These are phyloP conservation scores for Thinocorus orbignyianus DNA, from an alignment of 2,113 vertebrate species.

Conservation along the genomic window DNA sequence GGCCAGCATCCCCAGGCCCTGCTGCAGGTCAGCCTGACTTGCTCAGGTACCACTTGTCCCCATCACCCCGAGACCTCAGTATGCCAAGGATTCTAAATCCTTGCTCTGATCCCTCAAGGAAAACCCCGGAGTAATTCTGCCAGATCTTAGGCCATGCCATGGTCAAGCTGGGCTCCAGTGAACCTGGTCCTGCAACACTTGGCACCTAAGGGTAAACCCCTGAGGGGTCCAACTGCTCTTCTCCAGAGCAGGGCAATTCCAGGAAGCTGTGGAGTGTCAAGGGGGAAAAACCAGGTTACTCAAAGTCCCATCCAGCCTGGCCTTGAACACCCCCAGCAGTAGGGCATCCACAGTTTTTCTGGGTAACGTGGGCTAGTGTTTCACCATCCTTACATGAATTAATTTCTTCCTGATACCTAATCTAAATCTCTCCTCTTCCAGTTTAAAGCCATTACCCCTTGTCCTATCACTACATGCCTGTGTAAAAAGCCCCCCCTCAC, in stretches of 20 bases:
- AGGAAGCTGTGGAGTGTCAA: background rate
- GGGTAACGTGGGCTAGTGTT: background rate
- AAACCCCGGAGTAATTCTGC: background rate
- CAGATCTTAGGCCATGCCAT: background rate
- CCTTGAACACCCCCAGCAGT: background rate
- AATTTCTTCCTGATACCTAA: background rate
- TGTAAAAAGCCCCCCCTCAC: background rate
- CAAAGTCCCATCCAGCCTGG: background rate
- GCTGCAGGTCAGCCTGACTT: background rate
- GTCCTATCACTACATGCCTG: background rate
- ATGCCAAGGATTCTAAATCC: accelerated
- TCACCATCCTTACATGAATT: background rate
- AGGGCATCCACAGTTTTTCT: background rate
- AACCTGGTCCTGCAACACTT: background rate
- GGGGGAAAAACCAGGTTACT: accelerated
- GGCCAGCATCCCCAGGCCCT: too few relatives aligned
- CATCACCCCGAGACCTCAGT: accelerated
- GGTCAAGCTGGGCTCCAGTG: background rate
- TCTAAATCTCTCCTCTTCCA: background rate
- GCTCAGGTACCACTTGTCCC: background rate
- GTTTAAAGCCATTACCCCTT: background rate
- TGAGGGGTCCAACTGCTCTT: background rate
- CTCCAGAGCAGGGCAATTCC: accelerated
- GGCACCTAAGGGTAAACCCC: background rate
- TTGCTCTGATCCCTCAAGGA: accelerated